Evolutionary conservation across 2,888 invertebrate species (phyloP).

Genomic region (Anoplius nigerrimus): DNA sequence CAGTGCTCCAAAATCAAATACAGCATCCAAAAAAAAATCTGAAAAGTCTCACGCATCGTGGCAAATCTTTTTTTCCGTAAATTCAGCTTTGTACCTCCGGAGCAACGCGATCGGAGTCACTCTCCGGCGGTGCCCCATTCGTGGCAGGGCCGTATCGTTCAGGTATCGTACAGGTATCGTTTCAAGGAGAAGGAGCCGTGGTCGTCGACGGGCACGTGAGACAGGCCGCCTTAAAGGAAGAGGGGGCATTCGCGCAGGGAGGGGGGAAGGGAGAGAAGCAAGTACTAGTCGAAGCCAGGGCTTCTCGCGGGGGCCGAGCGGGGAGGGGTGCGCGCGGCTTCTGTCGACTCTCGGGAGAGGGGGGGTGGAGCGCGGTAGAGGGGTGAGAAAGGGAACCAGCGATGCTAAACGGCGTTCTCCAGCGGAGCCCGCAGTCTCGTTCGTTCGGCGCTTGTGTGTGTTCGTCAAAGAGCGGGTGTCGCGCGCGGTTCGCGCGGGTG

Average conservation of each 20-base stretch:
- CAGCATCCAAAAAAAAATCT: background rate
- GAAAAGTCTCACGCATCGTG: background rate
- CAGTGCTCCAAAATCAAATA: background rate
- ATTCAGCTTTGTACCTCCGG: background rate
- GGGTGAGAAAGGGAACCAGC: slow-evolving; percentile 21
- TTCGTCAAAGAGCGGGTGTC: slow-evolving; percentile 43
- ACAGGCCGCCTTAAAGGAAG: background rate
- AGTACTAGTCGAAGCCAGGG: too few species aligned
- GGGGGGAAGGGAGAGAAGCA: background rate
- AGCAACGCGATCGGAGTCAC: slow-evolving; percentile 31
- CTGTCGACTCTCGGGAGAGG: slow-evolving; percentile 30
- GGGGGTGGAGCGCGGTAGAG: slow-evolving; percentile 13
- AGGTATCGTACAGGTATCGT: slow-evolving; percentile 3
- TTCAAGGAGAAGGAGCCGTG: slow-evolving; percentile 1
- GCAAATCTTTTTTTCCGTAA: background rate
- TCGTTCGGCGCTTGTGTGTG: slow-evolving; percentile 47
- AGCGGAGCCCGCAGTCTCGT: slow-evolving; percentile 56
- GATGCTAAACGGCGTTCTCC: slow-evolving; percentile 54
- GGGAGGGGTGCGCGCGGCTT: slow-evolving; percentile 6
- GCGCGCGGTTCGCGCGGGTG: slow-evolving; percentile 44
- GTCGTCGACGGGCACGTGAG: background rate
- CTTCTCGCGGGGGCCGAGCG: too few species aligned
- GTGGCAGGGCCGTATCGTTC: slow-evolving; percentile 31
- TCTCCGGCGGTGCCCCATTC: slow-evolving; percentile 38
- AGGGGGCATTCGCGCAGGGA: too few species aligned